Percentiles rank a stretch among this genome's conserved stretches.
phyloP scores from a whole-genome alignment of 2,888 invertebrate species.

The Nemapogon koenigi region DNA sequence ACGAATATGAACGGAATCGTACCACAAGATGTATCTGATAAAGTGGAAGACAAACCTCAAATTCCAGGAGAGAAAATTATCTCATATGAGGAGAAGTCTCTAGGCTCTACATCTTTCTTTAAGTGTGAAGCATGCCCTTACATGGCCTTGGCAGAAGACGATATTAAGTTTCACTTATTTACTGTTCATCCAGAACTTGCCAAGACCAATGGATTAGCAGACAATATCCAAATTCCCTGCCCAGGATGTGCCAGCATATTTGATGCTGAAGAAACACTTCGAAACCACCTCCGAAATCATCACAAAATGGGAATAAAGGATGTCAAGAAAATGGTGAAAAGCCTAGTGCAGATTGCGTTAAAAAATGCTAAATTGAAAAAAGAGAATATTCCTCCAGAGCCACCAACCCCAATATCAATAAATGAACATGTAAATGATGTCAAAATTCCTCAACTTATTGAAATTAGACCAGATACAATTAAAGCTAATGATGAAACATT shows the following conservation, averaged over 20 bases:
- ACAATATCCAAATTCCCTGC: constrained; percentile 65
- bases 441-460: constrained; percentile 53
- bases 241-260: constrained; percentile 73
- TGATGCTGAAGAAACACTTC: constrained; percentile 66
- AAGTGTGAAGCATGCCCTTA: constrained; percentile 63
- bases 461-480: constrained; percentile 48
- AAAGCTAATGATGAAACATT: constrained; percentile 28
- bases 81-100: constrained; percentile 55
- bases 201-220: constrained; percentile 57
- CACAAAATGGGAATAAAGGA: constrained; percentile 71
- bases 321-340: constrained; percentile 63
- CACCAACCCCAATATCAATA: constrained; percentile 18
- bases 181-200: constrained; percentile 52
- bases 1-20: constrained; percentile 27
- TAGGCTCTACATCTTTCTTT: constrained; percentile 56
- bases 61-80: constrained; percentile 42
- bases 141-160: constrained; percentile 59
- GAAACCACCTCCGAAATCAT: constrained; percentile 70
- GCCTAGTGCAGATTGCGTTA: constrained; percentile 52
- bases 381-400: constrained; percentile 26
- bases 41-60: constrained; percentile 21
- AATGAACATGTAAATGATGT: constrained; percentile 30
- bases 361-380: constrained; percentile 52
- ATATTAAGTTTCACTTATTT: constrained; percentile 58
- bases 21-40: constrained; percentile 19